A percentile compares a stretch with the other conserved stretches of the same genome.
These are phyloP conservation scores for Aphodius granarius DNA, from an alignment of 2,888 invertebrate species.

Conservation along the genomic window DNA sequence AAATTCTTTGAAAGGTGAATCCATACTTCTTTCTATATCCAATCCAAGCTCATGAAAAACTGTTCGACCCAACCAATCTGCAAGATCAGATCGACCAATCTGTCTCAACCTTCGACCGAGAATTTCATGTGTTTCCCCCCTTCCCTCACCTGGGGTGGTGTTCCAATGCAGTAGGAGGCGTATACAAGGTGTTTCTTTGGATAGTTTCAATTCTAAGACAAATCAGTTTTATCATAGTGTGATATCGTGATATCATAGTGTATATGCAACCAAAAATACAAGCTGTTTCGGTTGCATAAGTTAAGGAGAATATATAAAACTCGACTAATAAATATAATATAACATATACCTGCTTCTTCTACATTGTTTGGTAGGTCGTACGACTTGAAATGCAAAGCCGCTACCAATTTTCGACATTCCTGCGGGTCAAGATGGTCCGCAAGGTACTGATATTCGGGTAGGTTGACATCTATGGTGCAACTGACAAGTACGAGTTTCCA, in stretches of 20 bases:
- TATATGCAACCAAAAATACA: too few species aligned
- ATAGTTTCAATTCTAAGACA: conserved; percentile 52
- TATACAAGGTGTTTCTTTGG: conserved; percentile 59
- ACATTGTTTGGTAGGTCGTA: conserved; percentile 54
- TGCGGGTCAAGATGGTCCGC: conserved; percentile 59
- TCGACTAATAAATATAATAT: too few species aligned
- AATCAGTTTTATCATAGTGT: too few species aligned
- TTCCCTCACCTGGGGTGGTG: conserved; percentile 55
- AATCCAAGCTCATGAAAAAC: conserved; percentile 59
- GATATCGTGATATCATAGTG: too few species aligned
- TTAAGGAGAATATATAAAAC: too few species aligned
- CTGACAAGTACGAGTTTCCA: background rate
- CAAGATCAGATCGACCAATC: conserved; percentile 59
- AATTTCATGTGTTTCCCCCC: conserved; percentile 60
- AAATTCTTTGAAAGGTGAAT: conserved; percentile 41
- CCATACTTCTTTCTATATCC: conserved; percentile 49
- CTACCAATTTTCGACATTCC: conserved; percentile 62
- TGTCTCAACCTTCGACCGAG: conserved; percentile 61
- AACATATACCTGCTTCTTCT: conserved; percentile 46
- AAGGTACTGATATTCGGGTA: conserved; percentile 56
- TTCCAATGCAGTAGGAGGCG: conserved; percentile 64
- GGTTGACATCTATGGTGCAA: conserved; percentile 49
- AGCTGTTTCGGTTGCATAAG: too few species aligned
- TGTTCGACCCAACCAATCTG: conserved; percentile 63
- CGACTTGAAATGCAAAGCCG: conserved; percentile 59